Percentiles rank a stretch among this genome's conserved stretches.
phyloP scores from a whole-genome alignment of 2,888 invertebrate species.

The Lycaena phlaeas region DNA sequence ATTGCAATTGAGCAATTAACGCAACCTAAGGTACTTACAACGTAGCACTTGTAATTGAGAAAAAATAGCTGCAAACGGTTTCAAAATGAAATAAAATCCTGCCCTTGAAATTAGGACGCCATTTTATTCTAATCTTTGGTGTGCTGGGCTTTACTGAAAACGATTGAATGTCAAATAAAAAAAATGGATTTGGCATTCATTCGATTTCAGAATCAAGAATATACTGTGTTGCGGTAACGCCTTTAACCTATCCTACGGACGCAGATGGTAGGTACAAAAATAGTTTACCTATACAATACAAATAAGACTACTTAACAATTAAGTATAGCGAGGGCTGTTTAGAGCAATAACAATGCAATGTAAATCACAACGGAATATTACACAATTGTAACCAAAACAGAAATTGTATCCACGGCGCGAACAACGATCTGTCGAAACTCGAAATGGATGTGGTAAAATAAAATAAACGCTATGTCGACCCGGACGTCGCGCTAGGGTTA shows the following conservation, averaged over 20 bases:
- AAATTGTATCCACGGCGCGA: background rate
- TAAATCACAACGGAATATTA: constrained; percentile 14
- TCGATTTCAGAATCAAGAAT: constrained; percentile 35
- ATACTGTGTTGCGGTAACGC: constrained; percentile 57
- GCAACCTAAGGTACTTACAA: constrained; percentile 28
- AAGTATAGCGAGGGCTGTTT: constrained; percentile 55
- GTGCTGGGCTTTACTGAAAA: constrained; percentile 50
- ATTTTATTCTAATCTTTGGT: constrained; percentile 69
- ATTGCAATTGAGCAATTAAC: constrained; percentile 59
- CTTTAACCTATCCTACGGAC: constrained; percentile 59
- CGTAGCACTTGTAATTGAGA: constrained; percentile 42
- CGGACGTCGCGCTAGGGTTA: too few species aligned
- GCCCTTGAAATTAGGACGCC: constrained; percentile 39
- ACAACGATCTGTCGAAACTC: background rate
- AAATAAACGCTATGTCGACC: background rate
- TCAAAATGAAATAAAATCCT: constrained; percentile 33
- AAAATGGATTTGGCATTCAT: constrained; percentile 31
- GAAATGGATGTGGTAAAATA: too few species aligned
- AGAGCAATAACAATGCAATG: constrained; percentile 21
- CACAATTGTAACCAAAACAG: constrained; percentile 6
- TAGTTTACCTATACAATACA: constrained; percentile 69
- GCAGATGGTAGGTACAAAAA: constrained; percentile 67
- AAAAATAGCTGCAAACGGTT: constrained; percentile 32
- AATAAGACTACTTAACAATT: constrained; percentile 71
- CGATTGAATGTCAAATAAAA: constrained; percentile 30